phyloP scores from a whole-genome alignment of 1,140 invertebrate species.

The Adoxophyes honmai region DNA sequence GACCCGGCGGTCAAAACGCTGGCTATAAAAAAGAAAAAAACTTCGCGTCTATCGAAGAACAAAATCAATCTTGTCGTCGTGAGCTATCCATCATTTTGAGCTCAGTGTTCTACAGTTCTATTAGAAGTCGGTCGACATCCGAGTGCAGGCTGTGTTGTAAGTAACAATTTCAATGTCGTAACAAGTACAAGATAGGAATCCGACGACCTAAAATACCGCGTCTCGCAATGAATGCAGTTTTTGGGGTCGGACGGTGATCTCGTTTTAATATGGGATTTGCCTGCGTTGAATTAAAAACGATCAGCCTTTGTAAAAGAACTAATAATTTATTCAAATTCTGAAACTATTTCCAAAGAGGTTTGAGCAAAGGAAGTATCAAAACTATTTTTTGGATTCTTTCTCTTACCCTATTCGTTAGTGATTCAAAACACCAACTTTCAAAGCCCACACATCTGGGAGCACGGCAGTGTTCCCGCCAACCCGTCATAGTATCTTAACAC shows the following conservation, averaged over 20 bases:
- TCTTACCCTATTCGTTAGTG: no score
- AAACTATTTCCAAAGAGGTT: no score
- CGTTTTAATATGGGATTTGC: not conserved
- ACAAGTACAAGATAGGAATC: not conserved
- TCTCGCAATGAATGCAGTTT: not conserved
- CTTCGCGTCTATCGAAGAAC: slow-evolving; percentile 17
- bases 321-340: no score
- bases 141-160: slow-evolving; percentile 28
- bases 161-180: slow-evolving; percentile 12
- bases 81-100: slow-evolving; percentile 40
- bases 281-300: not conserved
- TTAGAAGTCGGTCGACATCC: slow-evolving; percentile 33
- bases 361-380: no score
- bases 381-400: no score
- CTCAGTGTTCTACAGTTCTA: no score
- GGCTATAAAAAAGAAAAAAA: slow-evolving; percentile 25
- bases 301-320: no score
- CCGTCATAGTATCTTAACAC: no score
- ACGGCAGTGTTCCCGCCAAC: no score
- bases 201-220: not conserved
- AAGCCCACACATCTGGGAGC: no score
- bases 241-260: not conserved
- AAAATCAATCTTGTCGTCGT: slow-evolving; percentile 47
- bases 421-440: no score
- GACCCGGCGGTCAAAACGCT: slow-evolving; percentile 24